Conservation (phyloP, 2,888 invertebrate genomes). For the Hirtodrosophila alboralis region DNA sequence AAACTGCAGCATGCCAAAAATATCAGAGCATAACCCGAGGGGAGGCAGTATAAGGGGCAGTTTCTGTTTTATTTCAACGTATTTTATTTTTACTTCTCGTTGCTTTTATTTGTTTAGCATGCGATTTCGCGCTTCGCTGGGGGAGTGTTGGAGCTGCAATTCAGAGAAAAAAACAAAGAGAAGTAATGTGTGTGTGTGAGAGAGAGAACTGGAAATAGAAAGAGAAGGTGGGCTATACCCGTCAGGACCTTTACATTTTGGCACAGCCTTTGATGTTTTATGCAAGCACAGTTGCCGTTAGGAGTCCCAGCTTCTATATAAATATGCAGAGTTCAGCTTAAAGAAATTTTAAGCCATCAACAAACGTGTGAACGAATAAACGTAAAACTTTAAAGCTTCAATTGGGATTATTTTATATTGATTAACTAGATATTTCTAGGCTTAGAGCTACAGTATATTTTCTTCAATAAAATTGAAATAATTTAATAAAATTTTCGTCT, state of each 20-base stretch:
- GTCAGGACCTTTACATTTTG: constrained; percentile 44
- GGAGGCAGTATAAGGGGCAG: constrained; percentile 8
- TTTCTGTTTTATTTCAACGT: constrained; percentile 21
- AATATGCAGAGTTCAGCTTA: constrained; percentile 20
- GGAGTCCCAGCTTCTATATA: constrained; percentile 18
- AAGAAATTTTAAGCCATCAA: constrained; percentile 7
- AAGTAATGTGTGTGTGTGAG: neutral
- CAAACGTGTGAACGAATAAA: too few species aligned
- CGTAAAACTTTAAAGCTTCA: neutral
- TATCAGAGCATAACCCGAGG: constrained; percentile 58
- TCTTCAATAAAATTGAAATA: too few species aligned
- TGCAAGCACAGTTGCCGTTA: constrained; percentile 47
- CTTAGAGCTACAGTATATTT: too few species aligned
- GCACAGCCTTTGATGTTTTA: constrained; percentile 71
- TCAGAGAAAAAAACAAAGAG: neutral
- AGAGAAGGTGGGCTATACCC: too few species aligned
- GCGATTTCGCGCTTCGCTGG: constrained; percentile 44
- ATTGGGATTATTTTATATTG: too few species aligned
- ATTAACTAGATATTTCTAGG: too few species aligned
- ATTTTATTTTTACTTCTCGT: constrained; percentile 28
- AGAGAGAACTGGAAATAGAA: neutral
- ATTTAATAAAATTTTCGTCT: too few species aligned
- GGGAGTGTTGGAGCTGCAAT: constrained; percentile 6
- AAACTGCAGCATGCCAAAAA: constrained; percentile 49
- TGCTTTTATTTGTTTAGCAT: constrained; percentile 63